Base-by-base conservation (phyloP, 2,113 vertebrate genomes). In the Todiramphus saurophagus region DNA sequence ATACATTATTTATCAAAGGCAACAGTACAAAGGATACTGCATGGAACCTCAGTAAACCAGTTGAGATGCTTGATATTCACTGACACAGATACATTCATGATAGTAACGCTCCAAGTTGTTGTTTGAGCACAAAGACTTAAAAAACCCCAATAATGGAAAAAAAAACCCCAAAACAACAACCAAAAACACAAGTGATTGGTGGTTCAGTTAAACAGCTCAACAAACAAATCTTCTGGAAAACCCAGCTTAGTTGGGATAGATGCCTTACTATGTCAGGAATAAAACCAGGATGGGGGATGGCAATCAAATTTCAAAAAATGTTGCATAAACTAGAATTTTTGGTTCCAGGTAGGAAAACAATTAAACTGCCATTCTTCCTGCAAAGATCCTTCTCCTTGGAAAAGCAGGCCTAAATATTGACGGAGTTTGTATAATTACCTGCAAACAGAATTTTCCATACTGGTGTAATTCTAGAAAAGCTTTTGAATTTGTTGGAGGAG, bases 1-100 rank as follows among this genome's bases (percentile, higher is more conserved):
- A 74, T 87, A 58, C 77, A 81, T 92, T 89, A 91, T 75, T 27
- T 81, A 81, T 87, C 43, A 81, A 89, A 87, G 50, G 73, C n/a
- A 89, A 16, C 39, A 46, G 48, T 79, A 83, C 23, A 53, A 62
- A 79, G 59, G 44, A 69, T 90, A 37, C 41, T 80, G 28, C 28
- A 12, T 35, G 58, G 79, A 90, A 88, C 62, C 43, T 93, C 58
- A 63, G 79, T 76, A 70, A 92, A 48, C 33, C 30, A n/a, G 30
- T 25, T 88, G 58, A 88, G 44, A 31, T 62, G 62, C 78, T 69
- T 90, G 62, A 82, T 95, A 60, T 7, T 95, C 20, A 33, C 37
- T 78, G 90, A 68, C 39, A 43, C 30, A 2, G 33, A 78, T 11
- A 27, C 11, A 64, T 63, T 79, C 18, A 23, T 79, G 81, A 43